Conservation (phyloP, 2,888 invertebrate species). For the Auanema freiburgensis region DNA sequence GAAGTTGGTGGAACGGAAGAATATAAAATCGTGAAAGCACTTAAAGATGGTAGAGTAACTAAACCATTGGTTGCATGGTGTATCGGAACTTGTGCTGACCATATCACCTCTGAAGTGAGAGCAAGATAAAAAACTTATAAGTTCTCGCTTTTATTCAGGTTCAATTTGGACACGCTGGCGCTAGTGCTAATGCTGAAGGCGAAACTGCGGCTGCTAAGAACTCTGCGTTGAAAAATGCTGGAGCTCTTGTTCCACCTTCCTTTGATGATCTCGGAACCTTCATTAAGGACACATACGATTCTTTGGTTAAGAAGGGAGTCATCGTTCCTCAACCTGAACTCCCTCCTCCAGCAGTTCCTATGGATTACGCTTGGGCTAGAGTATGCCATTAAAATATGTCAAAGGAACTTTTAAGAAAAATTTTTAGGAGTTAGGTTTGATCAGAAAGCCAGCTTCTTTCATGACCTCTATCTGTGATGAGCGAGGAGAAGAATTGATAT, state of each 20-base stretch:
- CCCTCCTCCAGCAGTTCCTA: conserved; percentile 98
- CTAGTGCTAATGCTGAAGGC: conserved; percentile 87
- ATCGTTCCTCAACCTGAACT: conserved; percentile 87
- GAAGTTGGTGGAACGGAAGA: conserved; percentile 98
- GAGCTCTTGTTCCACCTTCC: conserved; percentile 86
- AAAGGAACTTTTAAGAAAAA: no score
- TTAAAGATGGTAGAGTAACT: conserved; percentile 77
- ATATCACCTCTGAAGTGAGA: conserved; percentile 68
- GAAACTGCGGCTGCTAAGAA: conserved; percentile 95
- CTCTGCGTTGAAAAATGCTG: conserved; percentile 78
- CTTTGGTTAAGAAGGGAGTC: conserved; percentile 78
- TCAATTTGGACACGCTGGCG: conserved; percentile 98
- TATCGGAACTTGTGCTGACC: conserved; percentile 78
- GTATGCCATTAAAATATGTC: conserved; percentile 56
- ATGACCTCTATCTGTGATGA: conserved; percentile 99
- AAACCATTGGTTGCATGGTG: conserved; percentile 99
- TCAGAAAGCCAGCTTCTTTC: conserved; percentile 96
- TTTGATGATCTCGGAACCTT: conserved; percentile 79
- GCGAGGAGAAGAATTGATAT: conserved; percentile 76
- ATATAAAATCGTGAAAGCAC: conserved; percentile 88
- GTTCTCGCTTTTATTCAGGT: conserved; percentile 69
- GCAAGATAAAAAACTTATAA: neutral
- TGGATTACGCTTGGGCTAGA: conserved; percentile 98
- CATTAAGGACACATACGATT: conserved; percentile 67
- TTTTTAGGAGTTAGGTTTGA: conserved; percentile 88